These are phyloP conservation scores for Busseola fusca DNA, from an alignment of 2,888 invertebrate species.

Conservation along the genomic window DNA sequence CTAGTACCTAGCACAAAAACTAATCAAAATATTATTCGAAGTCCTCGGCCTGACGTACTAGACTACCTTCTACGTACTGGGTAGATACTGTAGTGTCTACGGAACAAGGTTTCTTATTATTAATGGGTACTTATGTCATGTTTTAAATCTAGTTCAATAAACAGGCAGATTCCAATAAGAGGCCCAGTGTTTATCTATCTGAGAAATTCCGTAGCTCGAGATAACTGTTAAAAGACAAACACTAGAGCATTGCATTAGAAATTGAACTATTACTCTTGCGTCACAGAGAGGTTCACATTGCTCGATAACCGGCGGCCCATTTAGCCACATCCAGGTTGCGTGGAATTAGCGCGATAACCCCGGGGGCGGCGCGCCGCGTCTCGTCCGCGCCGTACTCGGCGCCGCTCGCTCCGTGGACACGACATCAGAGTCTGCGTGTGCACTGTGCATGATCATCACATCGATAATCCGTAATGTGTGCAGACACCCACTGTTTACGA, in stretches of 20 bases:
- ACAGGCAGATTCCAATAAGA: neutral
- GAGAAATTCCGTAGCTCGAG: neutral
- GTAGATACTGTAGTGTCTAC: too few species aligned
- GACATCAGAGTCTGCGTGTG: neutral
- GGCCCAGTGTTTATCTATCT: constrained; percentile 10
- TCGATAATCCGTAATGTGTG: neutral
- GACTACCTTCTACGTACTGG: neutral
- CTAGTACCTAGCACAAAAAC: neutral
- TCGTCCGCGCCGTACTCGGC: constrained; percentile 9
- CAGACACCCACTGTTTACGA: neutral
- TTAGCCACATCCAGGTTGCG: constrained; percentile 42
- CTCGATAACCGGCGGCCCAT: constrained; percentile 41
- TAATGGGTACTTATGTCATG: neutral
- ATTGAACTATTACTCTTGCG: constrained; percentile 32
- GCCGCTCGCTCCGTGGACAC: neutral
- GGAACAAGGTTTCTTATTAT: neutral
- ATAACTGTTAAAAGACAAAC: constrained; percentile 2
- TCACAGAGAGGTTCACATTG: constrained; percentile 33
- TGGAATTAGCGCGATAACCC: constrained; percentile 48
- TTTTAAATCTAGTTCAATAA: neutral
- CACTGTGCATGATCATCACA: neutral
- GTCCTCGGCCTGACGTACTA: neutral
- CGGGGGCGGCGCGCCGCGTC: constrained; percentile 12
- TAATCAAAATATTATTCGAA: neutral
- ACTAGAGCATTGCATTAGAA: constrained; percentile 6